A percentile compares a stretch with the other conserved stretches of the same genome.
These are phyloP conservation scores for Phortica magna DNA, from an alignment of 2,888 invertebrate species.

Conservation along the genomic window DNA sequence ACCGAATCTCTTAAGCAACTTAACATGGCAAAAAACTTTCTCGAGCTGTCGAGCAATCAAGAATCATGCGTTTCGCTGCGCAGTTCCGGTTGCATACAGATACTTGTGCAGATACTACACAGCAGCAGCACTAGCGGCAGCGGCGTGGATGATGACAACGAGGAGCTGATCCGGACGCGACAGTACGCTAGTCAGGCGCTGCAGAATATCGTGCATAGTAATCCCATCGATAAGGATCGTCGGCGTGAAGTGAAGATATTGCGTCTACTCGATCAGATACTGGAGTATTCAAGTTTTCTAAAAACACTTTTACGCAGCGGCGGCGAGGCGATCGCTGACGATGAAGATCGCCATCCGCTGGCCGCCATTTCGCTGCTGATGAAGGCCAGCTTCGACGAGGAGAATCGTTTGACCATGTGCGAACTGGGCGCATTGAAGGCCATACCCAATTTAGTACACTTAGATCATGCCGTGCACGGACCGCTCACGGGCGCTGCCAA, in stretches of 20 bases:
- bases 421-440: conserved; percentile 96
- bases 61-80: conserved; percentile 97
- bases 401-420: conserved; percentile 97
- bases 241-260: conserved; percentile 94
- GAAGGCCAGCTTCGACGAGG: conserved; percentile 98
- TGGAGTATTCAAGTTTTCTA: conserved; percentile 89
- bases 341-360: conserved; percentile 90
- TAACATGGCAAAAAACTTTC: conserved; percentile 91
- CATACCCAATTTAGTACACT: conserved; percentile 93
- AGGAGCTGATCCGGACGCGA: conserved; percentile 78
- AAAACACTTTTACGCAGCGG: conserved; percentile 81
- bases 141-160: conserved; percentile 57
- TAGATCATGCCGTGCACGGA: conserved; percentile 93
- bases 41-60: conserved; percentile 93
- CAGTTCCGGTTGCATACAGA: conserved; percentile 94
- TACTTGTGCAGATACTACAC: conserved; percentile 94
- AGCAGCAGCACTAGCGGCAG: conserved; percentile 86
- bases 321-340: conserved; percentile 81
- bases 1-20: conserved; percentile 90
- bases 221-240: conserved; percentile 93
- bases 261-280: conserved; percentile 91
- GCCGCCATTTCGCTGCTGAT: conserved; percentile 95
- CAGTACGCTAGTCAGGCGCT: conserved; percentile 92
- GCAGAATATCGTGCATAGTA: conserved; percentile 95
- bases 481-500: conserved; percentile 85